Evolutionary conservation across 2,113 vertebrate species (phyloP).

Genomic region (Bothrops jararaca): DNA sequence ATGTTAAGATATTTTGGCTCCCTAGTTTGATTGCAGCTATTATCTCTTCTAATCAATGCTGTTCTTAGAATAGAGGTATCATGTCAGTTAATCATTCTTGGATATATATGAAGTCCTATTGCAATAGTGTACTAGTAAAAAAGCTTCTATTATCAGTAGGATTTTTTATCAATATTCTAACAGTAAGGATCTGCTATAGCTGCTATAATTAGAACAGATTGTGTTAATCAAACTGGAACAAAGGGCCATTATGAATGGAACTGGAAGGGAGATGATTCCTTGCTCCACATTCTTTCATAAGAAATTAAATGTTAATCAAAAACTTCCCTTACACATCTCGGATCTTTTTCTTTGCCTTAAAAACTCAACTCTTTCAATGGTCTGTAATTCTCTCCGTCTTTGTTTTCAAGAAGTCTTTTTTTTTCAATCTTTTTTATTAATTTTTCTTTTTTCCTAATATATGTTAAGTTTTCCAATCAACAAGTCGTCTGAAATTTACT

Average conservation of each 20-base stretch:
- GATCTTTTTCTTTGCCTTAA: neutral
- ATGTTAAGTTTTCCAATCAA: no score
- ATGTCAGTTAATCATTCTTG: neutral
- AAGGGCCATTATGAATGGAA: neutral
- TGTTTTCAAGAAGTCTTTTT: neutral
- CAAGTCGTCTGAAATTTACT: no score
- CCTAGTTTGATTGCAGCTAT: neutral
- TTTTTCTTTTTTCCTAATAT: no score
- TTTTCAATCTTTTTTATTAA: no score
- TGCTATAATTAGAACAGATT: neutral
- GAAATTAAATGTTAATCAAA: neutral
- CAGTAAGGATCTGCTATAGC: neutral
- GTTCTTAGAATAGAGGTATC: neutral
- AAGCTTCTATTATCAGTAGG: neutral
- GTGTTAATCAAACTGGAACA: neutral
- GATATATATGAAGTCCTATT: neutral
- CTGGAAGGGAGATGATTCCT: neutral
- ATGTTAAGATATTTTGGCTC: neutral
- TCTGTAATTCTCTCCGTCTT: neutral
- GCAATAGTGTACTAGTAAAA: neutral
- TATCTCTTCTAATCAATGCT: neutral
- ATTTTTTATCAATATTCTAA: neutral
- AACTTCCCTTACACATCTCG: neutral
- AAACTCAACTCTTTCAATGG: neutral
- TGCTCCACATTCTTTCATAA: neutral